A percentile compares a stretch with the other conserved stretches of the same genome.
phyloP scores from a whole-genome alignment of 2,797 vertebrate species.

The Melanotaenia nigrans region DNA sequence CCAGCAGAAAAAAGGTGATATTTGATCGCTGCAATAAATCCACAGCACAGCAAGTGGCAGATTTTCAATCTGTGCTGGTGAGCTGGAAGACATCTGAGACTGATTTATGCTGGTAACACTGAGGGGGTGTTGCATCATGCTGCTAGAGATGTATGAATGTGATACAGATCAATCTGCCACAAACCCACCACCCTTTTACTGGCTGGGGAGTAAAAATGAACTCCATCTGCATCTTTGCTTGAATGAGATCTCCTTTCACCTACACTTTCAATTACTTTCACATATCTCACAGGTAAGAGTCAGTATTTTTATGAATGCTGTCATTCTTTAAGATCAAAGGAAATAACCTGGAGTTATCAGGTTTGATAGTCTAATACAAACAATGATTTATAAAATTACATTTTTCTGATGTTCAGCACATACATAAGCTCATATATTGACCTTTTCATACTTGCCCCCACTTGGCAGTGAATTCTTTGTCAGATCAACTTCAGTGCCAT shows the following conservation, averaged over 20 bases:
- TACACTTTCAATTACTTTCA: neutral
- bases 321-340: no score
- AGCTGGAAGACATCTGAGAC: slow-evolving; percentile 25
- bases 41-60: slow-evolving; percentile 30
- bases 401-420: neutral
- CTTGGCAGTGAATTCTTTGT: slow-evolving; percentile 93
- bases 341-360: no score
- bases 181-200: slow-evolving; percentile 20
- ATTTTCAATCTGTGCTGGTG: slow-evolving; percentile 43
- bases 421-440: slow-evolving; percentile 38
- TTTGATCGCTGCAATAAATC: slow-evolving; percentile 70
- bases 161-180: slow-evolving; percentile 46
- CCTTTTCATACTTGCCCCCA: slow-evolving; percentile 85
- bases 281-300: neutral
- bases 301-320: no score
- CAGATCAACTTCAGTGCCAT: slow-evolving; percentile 88
- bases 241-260: neutral
- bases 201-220: slow-evolving; percentile 32
- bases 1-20: slow-evolving; percentile 29
- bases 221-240: slow-evolving; percentile 29
- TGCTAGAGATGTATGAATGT: slow-evolving; percentile 48
- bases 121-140: slow-evolving; percentile 22
- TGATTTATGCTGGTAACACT: slow-evolving; percentile 62
- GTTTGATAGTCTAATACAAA: neutral
- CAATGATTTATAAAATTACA: no score